A percentile compares a stretch with the other conserved stretches of the same genome.
Conservation (phyloP, 1,140 invertebrate genomes). For the Hypsibius dujardini region DNA sequence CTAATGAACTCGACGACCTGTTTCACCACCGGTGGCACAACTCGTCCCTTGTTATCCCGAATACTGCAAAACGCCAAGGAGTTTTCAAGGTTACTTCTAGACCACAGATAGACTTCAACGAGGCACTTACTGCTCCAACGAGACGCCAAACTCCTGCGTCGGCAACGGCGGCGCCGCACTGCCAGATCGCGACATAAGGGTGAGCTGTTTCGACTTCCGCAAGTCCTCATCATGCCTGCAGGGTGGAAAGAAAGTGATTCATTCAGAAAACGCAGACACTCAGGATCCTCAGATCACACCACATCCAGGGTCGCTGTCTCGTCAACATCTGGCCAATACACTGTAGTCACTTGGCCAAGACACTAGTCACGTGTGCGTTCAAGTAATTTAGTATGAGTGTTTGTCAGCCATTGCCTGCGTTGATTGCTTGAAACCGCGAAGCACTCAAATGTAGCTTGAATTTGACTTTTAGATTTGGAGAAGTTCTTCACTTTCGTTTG, state of each 20-base stretch:
- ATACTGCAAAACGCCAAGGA: constrained; percentile 40
- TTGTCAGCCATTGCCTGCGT: too few species aligned
- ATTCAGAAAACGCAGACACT: not conserved
- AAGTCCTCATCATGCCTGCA: constrained; percentile 52
- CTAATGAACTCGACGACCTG: constrained; percentile 56
- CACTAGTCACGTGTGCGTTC: too few species aligned
- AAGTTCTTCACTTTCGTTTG: too few species aligned
- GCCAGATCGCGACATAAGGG: constrained; percentile 26
- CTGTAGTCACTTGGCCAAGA: too few species aligned
- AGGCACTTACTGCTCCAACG: constrained; percentile 50
- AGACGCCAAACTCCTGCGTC: constrained; percentile 80
- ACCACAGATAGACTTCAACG: not conserved
- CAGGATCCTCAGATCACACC: not conserved
- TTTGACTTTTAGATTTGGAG: too few species aligned
- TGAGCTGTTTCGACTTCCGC: constrained; percentile 37
- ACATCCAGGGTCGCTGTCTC: not conserved
- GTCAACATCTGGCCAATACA: not conserved
- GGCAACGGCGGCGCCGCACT: constrained; percentile 37
- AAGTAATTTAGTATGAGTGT: too few species aligned
- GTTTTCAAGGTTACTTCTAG: not conserved
- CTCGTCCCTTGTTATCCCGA: constrained; percentile 55
- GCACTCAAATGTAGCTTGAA: too few species aligned
- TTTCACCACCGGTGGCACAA: constrained; percentile 71
- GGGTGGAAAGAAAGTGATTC: constrained; percentile 24
- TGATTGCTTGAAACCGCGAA: too few species aligned